Percentiles rank a stretch among this genome's conserved stretches.
These are phyloP conservation scores for Saccopteryx bilineata DNA, from an alignment of 2,113 vertebrate genomes.

Conservation along the genomic window DNA sequence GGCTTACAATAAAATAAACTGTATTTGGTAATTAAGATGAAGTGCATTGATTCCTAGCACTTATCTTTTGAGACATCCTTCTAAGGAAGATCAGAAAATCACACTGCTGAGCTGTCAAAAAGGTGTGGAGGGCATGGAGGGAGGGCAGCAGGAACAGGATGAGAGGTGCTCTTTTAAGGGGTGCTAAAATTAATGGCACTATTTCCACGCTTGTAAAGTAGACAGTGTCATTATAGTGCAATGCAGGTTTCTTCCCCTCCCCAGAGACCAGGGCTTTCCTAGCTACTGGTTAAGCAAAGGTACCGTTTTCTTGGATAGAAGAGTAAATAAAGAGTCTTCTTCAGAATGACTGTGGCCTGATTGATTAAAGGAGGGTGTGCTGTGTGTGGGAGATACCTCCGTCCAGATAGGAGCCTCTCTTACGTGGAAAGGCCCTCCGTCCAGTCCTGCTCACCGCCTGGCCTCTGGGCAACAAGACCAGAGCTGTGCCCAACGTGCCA, in stretches of 20 bases:
- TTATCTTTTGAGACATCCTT: constrained; percentile 67
- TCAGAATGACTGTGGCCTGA: not conserved
- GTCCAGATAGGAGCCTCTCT: rapidly evolving
- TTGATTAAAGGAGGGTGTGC: not conserved
- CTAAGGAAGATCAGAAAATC: constrained; percentile 61
- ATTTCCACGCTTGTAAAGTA: constrained; percentile 52
- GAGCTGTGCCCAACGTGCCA: not conserved
- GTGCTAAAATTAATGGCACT: constrained; percentile 50
- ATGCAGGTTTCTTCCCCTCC: constrained; percentile 5
- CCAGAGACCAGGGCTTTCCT: not conserved
- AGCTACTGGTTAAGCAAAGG: constrained; percentile 8
- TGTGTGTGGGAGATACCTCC: not conserved
- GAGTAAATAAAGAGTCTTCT: not conserved
- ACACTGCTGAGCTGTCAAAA: constrained; percentile 26
- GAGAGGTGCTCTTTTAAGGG: not conserved
- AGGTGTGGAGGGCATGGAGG: not conserved
- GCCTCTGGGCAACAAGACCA: not conserved
- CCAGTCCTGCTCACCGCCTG: too few relatives aligned
- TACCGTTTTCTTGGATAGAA: not conserved
- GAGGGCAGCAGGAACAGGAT: not conserved
- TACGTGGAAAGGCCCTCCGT: not conserved
- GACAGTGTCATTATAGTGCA: not conserved
- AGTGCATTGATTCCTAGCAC: constrained; percentile 51
- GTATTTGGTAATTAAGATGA: constrained; percentile 75
- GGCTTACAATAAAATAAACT: constrained; percentile 63